Conservation (phyloP, 2,113 vertebrate species). For the Pomatostomus ruficeps region DNA sequence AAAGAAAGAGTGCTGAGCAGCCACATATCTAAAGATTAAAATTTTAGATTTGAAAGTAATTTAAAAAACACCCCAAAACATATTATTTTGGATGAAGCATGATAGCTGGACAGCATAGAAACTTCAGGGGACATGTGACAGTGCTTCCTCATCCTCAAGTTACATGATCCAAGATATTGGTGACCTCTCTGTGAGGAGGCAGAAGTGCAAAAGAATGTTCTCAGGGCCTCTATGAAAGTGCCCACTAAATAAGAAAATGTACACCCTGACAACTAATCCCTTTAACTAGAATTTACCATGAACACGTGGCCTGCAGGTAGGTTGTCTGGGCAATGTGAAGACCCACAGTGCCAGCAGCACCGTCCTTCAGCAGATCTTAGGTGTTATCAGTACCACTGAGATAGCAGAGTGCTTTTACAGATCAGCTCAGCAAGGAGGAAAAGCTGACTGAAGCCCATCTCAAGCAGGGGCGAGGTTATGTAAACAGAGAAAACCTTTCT, state of each 20-base stretch:
- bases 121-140: background rate
- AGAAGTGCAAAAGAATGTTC: background rate
- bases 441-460: background rate
- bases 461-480: slow-evolving; percentile 28
- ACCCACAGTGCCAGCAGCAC: background rate
- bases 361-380: background rate
- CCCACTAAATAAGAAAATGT: background rate
- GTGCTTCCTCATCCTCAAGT: background rate
- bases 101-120: background rate
- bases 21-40: background rate
- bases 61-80: background rate
- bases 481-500: background rate
- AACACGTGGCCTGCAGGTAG: background rate
- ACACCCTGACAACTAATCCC: background rate
- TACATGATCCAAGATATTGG: background rate
- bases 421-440: background rate
- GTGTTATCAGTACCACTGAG: background rate
- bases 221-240: background rate
- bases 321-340: background rate
- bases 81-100: background rate
- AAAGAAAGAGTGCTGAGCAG: background rate
- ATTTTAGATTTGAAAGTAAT: background rate
- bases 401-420: background rate
- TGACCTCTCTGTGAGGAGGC: background rate
- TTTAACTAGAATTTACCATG: background rate